These are phyloP conservation scores for Heteromyza rotundicornis DNA, from an alignment of 2,888 invertebrate genomes.

Conservation along the genomic window DNA sequence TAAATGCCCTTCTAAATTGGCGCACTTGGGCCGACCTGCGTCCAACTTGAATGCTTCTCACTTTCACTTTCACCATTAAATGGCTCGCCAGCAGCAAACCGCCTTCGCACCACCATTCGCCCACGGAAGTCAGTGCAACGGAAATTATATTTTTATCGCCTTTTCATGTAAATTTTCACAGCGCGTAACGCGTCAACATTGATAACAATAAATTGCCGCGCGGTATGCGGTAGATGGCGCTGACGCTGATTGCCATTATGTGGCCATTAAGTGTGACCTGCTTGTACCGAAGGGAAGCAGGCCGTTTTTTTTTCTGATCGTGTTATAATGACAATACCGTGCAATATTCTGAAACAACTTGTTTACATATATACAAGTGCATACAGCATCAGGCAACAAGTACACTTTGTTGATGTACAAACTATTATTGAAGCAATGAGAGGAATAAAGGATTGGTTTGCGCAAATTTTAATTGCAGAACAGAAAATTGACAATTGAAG, in stretches of 20 bases:
- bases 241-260: slow-evolving; percentile 8
- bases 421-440: too few species aligned
- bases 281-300: too few species aligned
- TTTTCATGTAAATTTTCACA: slow-evolving; percentile 22
- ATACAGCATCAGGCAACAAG: too few species aligned
- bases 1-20: neutral
- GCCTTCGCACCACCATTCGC: too few species aligned
- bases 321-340: too few species aligned
- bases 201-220: slow-evolving; percentile 11
- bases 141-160: slow-evolving; percentile 28
- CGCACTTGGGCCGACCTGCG: slow-evolving; percentile 9
- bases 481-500: too few species aligned
- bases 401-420: too few species aligned
- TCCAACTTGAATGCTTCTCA: slow-evolving; percentile 1
- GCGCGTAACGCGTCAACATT: slow-evolving; percentile 8
- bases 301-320: too few species aligned
- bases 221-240: slow-evolving; percentile 4
- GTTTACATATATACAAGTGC: too few species aligned
- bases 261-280: slow-evolving; percentile 15
- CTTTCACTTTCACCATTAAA: neutral
- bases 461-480: too few species aligned
- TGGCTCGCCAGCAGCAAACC: neutral
- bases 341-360: too few species aligned
- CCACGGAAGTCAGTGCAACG: slow-evolving; percentile 8
- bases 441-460: too few species aligned